These are phyloP conservation scores for Coecobrya sp. DNA, from an alignment of 2,888 invertebrate genomes.

Conservation along the genomic window DNA sequence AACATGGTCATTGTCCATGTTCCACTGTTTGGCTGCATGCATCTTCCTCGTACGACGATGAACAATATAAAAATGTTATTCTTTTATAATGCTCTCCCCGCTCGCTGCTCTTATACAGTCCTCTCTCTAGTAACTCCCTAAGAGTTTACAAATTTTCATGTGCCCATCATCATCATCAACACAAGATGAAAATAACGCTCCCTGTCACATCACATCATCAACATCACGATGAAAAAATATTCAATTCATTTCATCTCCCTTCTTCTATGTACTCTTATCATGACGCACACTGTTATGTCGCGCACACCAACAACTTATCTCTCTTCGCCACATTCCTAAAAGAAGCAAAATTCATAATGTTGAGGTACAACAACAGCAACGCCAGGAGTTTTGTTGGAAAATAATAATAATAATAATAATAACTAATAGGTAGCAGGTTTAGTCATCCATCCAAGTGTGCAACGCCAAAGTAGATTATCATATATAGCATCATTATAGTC, in stretches of 20 bases:
- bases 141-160: neutral
- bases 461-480: constrained; percentile 52
- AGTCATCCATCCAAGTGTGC: constrained; percentile 72
- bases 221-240: constrained; percentile 59
- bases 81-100: too few species aligned
- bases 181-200: constrained; percentile 47
- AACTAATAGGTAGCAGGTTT: constrained; percentile 68
- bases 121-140: neutral
- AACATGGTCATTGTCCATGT: constrained; percentile 72
- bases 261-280: neutral
- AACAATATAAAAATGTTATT: constrained; percentile 7
- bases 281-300: neutral
- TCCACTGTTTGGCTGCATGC: constrained; percentile 20
- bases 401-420: constrained; percentile 52
- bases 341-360: neutral
- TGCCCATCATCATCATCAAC: constrained; percentile 5
- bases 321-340: constrained; percentile 54
- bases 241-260: constrained; percentile 68
- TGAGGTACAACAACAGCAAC: constrained; percentile 8
- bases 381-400: constrained; percentile 40
- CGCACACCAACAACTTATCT: constrained; percentile 20
- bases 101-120: too few species aligned
- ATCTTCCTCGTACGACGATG: neutral
- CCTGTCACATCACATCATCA: constrained; percentile 56
- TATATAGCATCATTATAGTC: constrained; percentile 8